Evolutionary conservation across 2,888 invertebrate species (phyloP).

Genomic region (Lasius fuliginosus): DNA sequence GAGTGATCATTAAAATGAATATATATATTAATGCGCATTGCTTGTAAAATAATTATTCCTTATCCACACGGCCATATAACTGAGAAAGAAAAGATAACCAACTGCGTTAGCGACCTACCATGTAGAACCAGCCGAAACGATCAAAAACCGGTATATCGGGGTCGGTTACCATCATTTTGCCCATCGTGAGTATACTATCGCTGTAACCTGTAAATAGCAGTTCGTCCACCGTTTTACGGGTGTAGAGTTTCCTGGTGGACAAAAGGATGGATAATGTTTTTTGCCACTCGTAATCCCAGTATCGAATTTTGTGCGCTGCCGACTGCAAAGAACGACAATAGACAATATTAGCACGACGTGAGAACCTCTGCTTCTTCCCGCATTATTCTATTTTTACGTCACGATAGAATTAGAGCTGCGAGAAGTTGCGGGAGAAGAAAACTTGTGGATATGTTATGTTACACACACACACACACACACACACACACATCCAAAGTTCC

Average conservation of each 20-base stretch:
- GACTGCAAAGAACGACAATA: constrained; percentile 83
- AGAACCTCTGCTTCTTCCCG: background rate
- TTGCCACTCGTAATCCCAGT: constrained; percentile 88
- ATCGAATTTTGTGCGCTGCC: constrained; percentile 88
- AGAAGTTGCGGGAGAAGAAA: background rate
- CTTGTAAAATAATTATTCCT: background rate
- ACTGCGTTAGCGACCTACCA: constrained; percentile 83
- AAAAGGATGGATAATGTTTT: constrained; percentile 89
- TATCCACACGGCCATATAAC: background rate
- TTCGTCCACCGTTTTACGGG: constrained; percentile 90
- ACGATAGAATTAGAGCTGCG: background rate
- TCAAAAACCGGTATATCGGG: constrained; percentile 89
- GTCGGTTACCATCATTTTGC: constrained; percentile 87
- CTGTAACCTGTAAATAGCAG: constrained; percentile 93
- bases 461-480: too few relatives aligned
- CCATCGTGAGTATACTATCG: constrained; percentile 91
- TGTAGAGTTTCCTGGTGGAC: constrained; percentile 87
- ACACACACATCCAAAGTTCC: background rate
- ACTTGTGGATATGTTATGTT: background rate
- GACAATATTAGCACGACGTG: background rate
- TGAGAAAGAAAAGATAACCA: background rate
- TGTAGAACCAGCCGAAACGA: constrained; percentile 95
- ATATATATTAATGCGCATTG: background rate
- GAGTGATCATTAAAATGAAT: background rate
- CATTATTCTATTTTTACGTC: background rate